Conservation (phyloP, 2,888 invertebrate species). For the Galeruca laticollis region DNA sequence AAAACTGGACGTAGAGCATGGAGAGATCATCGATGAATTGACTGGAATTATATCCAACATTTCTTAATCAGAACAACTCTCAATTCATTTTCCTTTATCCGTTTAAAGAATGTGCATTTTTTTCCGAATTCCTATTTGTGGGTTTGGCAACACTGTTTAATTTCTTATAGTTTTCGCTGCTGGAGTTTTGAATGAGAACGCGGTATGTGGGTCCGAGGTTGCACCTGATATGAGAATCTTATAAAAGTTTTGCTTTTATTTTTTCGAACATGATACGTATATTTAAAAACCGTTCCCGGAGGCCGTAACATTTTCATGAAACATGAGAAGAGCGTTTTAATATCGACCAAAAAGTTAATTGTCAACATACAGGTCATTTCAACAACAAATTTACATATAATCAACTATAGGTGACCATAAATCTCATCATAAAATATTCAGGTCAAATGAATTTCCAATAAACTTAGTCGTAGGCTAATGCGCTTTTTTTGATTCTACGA, state of each 20-base stretch:
- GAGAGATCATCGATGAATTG: too few species aligned
- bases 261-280: slow-evolving; percentile 6
- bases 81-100: too few species aligned
- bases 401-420: too few species aligned
- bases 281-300: neutral
- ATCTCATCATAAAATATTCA: too few species aligned
- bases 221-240: slow-evolving; percentile 10
- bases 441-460: too few species aligned
- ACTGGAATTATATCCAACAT: too few species aligned
- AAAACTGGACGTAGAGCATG: too few species aligned
- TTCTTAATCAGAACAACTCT: too few species aligned
- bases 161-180: slow-evolving; percentile 26
- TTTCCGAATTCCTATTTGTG: neutral
- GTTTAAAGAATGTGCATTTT: too few species aligned
- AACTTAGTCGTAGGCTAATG: too few species aligned
- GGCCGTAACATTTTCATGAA: neutral
- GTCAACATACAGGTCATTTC: neutral
- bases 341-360: neutral
- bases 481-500: too few species aligned
- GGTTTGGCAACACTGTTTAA: neutral
- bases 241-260: neutral
- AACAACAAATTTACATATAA: neutral
- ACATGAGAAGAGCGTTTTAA: neutral
- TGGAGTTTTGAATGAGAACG: slow-evolving; percentile 17
- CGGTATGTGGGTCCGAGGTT: slow-evolving; percentile 18